Base-by-base conservation (phyloP, 2,888 invertebrate species). In the Drosophila nr. fundita region DNA sequence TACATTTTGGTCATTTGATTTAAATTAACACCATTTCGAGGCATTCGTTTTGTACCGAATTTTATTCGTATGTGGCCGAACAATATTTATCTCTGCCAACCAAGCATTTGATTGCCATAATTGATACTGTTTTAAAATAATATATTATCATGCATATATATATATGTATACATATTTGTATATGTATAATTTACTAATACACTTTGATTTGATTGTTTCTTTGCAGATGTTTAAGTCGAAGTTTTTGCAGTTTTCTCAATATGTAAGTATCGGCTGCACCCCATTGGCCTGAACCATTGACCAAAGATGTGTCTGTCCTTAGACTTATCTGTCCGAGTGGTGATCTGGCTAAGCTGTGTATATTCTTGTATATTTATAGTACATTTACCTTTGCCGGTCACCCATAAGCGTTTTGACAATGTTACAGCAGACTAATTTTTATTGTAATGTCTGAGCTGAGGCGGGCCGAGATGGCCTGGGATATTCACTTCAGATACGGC, bases 1-100 rank as follows among this genome's bases (percentile, higher is more conserved):
- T 87, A 87, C 80, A 83, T 86, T 89, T 86, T 86, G 21, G 86
- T 86, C 86, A 86, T 90, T 90, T 87, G 87, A 90, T 88, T 88
- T 83, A 49, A 88, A 87, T 86, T 90, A 87, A 69, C 90, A 88
- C 90, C 81, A 68, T 70, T 67, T 66, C 42, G 55, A 45, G 55
- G 59, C 34, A 63, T 73, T 69, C 58, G 64, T 58, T 78, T 73
- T 68, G 50, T 64, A 57, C 61, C 54, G 62, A 70, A 68, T 61
- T 54, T 29, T 24, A 42, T 13, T 18, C 36, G 38, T 24, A n/a
- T 29, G 32, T n/a, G 50, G 7, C 49, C 54, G 53, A 42, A 34
- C n/a, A 48, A 61, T 64, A 61, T 55, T 34, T 55, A 52, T 62
- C 15, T 72, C 59, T 48, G 59, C 58, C 40, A 53, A 48, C 42